Evolutionary conservation across 92 coral and sea anemone species (phyloP).

Genomic region (Porites cylindrica): DNA sequence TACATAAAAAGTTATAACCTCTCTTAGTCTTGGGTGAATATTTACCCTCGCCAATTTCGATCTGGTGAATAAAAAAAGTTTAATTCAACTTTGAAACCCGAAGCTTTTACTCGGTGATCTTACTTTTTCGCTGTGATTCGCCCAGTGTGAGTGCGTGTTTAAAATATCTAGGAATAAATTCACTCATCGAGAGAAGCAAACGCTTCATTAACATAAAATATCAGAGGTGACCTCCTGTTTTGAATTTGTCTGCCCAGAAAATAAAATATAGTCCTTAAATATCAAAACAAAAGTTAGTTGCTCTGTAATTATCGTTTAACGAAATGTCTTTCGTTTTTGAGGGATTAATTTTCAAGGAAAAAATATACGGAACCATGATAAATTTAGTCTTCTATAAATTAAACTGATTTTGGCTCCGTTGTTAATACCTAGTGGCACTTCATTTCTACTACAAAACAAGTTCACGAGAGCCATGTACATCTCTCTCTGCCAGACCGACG

Average conservation of each 20-base stretch:
- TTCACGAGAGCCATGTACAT: background rate
- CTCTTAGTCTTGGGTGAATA: conserved; percentile 41
- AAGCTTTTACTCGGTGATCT: background rate
- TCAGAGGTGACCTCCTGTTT: conserved; percentile 16
- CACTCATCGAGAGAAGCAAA: background rate
- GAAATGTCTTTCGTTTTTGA: background rate
- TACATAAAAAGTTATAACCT: conserved; percentile 67
- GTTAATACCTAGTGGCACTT: background rate
- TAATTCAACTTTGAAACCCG: background rate
- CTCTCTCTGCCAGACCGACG: background rate
- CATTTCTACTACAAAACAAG: conserved; percentile 10
- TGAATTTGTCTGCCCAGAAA: conserved; percentile 22
- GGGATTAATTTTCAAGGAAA: background rate
- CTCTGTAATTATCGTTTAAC: conserved; percentile 2
- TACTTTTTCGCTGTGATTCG: background rate
- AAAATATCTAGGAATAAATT: background rate
- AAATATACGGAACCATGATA: background rate
- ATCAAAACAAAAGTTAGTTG: background rate
- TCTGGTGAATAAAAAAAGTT: conserved; percentile 4
- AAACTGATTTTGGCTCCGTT: background rate
- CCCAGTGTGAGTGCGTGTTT: background rate
- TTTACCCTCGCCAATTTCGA: conserved; percentile 22
- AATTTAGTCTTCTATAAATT: background rate
- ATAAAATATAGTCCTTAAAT: background rate
- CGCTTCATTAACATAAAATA: conserved; percentile 38